A percentile compares a stretch with the other conserved stretches of the same genome.
Evolutionary conservation across 2,113 vertebrate species (phyloP).

Genomic region (Tamias sibiricus): DNA sequence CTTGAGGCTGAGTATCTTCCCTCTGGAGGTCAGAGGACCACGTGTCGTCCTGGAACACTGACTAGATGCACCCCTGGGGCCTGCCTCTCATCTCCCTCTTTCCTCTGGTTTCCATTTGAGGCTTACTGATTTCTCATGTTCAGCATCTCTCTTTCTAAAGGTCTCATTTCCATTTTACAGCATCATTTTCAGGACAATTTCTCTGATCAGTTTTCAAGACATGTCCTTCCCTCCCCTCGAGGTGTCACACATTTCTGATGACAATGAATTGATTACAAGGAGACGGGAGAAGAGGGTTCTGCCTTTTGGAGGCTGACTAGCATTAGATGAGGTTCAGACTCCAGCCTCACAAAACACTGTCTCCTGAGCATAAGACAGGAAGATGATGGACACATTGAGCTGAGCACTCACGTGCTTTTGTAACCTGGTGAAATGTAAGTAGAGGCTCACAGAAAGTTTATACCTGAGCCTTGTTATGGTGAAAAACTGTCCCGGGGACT

Average conservation of each 20-base stretch:
- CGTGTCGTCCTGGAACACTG: neutral
- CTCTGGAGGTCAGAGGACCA: neutral
- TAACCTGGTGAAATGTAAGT: neutral
- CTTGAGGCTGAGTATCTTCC: neutral
- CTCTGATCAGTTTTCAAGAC: conserved; percentile 78
- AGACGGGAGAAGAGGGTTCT: conserved; percentile 62
- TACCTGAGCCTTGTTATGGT: neutral
- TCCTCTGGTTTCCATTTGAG: neutral
- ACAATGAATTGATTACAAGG: conserved; percentile 74
- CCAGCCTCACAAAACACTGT: neutral
- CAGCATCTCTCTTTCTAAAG: conserved; percentile 76
- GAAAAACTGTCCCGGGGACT: too few species aligned
- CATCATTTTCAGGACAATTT: conserved; percentile 78
- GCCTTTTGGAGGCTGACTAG: conserved; percentile 61
- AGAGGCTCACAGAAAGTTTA: conserved; percentile 27
- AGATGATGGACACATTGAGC: neutral
- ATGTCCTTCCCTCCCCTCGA: conserved; percentile 65
- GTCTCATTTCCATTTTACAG: conserved; percentile 84
- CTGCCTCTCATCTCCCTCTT: neutral
- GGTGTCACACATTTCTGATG: conserved; percentile 77
- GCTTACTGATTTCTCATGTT: conserved; percentile 66
- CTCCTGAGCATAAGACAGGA: conserved; percentile 7
- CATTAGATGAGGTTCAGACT: conserved; percentile 65
- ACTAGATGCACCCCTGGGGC: too few species aligned
- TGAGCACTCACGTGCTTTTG: neutral